Conservation (phyloP, 1,140 invertebrate species). For the Aphis craccivora region DNA sequence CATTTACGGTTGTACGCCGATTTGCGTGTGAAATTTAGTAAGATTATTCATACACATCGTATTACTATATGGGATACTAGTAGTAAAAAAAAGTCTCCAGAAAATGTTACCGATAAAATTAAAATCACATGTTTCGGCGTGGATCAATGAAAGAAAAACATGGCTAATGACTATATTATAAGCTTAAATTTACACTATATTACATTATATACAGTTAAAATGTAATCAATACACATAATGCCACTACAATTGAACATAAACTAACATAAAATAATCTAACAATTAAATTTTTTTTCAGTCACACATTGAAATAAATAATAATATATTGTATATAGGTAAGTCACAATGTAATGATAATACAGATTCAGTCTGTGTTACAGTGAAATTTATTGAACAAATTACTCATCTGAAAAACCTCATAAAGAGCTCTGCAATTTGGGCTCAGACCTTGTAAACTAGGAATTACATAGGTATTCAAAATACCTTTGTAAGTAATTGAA, state of each 20-base stretch:
- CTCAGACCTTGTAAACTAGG: no score
- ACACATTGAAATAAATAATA: not conserved
- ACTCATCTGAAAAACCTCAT: not conserved
- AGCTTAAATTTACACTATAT: no score
- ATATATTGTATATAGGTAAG: not conserved
- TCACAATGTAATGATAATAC: no score
- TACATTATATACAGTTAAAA: no score
- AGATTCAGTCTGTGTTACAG: not conserved
- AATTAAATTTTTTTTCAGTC: no score
- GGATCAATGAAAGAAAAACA: not conserved
- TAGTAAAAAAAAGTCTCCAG: not conserved
- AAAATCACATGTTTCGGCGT: not conserved
- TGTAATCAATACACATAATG: not conserved
- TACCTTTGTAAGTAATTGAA: no score
- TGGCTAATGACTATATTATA: not conserved
- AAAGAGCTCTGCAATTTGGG: no score
- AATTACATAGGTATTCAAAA: no score
- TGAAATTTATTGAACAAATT: not conserved
- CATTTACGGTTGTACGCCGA: not conserved
- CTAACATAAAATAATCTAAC: no score
- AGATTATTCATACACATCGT: no score
- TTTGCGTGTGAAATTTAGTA: not conserved
- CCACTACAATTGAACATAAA: not conserved
- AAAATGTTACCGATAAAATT: not conserved
- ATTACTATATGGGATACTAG: no score